Conservation (phyloP, 2,888 invertebrate genomes). For the Volucella zonaria region DNA sequence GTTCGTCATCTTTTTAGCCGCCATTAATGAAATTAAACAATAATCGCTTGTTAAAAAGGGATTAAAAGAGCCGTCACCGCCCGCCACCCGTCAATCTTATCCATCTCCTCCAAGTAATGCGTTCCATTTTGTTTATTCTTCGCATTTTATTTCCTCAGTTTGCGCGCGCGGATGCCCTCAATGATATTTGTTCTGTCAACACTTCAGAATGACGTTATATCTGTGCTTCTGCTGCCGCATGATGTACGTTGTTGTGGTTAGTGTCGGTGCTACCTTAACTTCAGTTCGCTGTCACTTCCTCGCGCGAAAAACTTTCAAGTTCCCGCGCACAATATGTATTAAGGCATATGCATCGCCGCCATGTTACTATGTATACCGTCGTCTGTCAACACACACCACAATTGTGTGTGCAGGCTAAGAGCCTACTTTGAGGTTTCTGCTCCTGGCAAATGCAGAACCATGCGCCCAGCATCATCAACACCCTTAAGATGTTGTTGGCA, state of each 20-base stretch:
- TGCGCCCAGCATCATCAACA: neutral
- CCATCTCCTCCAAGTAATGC: conserved; percentile 14
- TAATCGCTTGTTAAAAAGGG: conserved; percentile 72
- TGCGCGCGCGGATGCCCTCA: conserved; percentile 69
- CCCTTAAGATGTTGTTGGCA: conserved; percentile 39
- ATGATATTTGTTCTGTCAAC: conserved; percentile 70
- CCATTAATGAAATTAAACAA: conserved; percentile 66
- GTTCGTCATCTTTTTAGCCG: conserved; percentile 30
- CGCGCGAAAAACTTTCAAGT: conserved; percentile 66
- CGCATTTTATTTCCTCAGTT: conserved; percentile 67
- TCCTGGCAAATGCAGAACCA: neutral
- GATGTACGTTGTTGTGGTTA: neutral
- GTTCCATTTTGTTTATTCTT: conserved; percentile 61
- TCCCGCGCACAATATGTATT: conserved; percentile 50
- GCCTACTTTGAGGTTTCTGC: conserved; percentile 42
- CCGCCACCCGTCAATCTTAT: conserved; percentile 7
- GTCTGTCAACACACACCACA: conserved; percentile 61
- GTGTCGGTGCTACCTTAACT: conserved; percentile 13
- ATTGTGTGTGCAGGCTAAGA: conserved; percentile 35
- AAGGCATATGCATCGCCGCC: conserved; percentile 41
- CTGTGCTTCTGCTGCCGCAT: conserved; percentile 19
- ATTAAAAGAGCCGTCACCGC: conserved; percentile 60
- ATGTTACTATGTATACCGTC: conserved; percentile 43
- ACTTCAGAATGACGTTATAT: conserved; percentile 60
- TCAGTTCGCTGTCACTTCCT: conserved; percentile 51